A percentile compares a stretch with the other conserved stretches of the same genome.
Conservation (phyloP, 2,113 vertebrate genomes). For the Colossoma macropomum region DNA sequence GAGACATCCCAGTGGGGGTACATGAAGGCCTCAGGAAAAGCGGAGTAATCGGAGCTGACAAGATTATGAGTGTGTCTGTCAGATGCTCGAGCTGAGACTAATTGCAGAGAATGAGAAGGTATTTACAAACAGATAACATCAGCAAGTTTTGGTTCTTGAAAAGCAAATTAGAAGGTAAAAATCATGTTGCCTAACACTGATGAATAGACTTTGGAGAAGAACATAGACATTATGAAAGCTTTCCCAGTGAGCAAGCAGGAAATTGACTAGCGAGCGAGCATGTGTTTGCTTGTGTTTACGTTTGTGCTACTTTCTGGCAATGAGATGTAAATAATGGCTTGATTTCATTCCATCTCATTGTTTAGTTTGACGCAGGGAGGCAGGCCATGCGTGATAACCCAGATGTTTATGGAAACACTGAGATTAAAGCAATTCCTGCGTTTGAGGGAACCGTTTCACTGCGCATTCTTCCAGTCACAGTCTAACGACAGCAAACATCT, state of each 20-base stretch:
- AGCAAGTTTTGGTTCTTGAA: not conserved
- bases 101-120: not conserved
- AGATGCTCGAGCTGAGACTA: conserved; percentile 7
- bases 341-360: conserved; percentile 38
- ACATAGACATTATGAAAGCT: not conserved
- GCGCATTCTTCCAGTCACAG: conserved; percentile 5
- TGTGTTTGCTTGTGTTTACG: conserved; percentile 8
- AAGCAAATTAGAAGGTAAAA: conserved; percentile 21
- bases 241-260: conserved; percentile 29
- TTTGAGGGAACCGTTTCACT: not conserved
- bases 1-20: not conserved
- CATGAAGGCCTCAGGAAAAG: not conserved
- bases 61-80: conserved; percentile 2
- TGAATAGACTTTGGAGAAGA: not conserved
- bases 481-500: not conserved
- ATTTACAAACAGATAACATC: not conserved
- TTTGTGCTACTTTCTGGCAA: conserved; percentile 29
- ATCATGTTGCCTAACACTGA: not conserved
- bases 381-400: conserved; percentile 40
- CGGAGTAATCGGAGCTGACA: conserved; percentile 18
- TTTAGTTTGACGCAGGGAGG: conserved; percentile 39
- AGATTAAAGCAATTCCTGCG: conserved; percentile 38
- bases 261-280: conserved; percentile 1
- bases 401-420: conserved; percentile 51
- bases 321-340: not conserved